Conservation (phyloP, 2,113 vertebrate genomes). For the Polypterus bichir region DNA sequence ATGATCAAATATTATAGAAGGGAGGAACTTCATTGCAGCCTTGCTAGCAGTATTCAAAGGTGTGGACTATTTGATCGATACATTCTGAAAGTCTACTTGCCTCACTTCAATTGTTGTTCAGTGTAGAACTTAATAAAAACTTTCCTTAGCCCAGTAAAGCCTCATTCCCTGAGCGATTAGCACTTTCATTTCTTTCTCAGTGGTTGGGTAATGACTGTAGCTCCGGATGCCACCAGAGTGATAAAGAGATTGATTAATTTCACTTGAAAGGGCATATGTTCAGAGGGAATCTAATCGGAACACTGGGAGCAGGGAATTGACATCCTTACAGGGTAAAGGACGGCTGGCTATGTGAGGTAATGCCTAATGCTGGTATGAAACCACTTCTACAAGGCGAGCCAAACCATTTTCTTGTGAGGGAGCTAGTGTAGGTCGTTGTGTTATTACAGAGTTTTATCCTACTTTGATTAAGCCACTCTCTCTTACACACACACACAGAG, state of each 20-base stretch:
- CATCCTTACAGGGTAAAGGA: conserved; percentile 25
- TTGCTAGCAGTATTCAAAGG: no score
- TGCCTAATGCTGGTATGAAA: conserved; percentile 28
- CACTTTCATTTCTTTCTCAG: conserved; percentile 84
- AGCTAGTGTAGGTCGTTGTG: no score
- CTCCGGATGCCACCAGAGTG: conserved; percentile 69
- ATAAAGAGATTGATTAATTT: conserved; percentile 96
- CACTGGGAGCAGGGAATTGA: conserved; percentile 31
- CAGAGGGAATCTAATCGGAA: conserved; percentile 57
- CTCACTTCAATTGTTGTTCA: conserved; percentile 44
- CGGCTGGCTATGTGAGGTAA: conserved; percentile 20
- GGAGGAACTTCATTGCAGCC: no score
- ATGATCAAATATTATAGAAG: no score
- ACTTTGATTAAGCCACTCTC: no score
- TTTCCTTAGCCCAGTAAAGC: conserved; percentile 45
- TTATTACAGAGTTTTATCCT: no score
- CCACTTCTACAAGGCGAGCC: background rate
- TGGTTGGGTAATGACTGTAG: conserved; percentile 77
- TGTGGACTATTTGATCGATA: no score
- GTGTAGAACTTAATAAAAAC: conserved; percentile 62
- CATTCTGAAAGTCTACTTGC: background rate
- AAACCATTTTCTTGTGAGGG: no score
- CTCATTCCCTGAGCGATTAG: conserved; percentile 63
- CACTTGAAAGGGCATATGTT: conserved; percentile 76
- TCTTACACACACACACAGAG: no score